These are phyloP conservation scores for Limanda limanda DNA, from an alignment of 2,113 vertebrate species.

Conservation along the genomic window DNA sequence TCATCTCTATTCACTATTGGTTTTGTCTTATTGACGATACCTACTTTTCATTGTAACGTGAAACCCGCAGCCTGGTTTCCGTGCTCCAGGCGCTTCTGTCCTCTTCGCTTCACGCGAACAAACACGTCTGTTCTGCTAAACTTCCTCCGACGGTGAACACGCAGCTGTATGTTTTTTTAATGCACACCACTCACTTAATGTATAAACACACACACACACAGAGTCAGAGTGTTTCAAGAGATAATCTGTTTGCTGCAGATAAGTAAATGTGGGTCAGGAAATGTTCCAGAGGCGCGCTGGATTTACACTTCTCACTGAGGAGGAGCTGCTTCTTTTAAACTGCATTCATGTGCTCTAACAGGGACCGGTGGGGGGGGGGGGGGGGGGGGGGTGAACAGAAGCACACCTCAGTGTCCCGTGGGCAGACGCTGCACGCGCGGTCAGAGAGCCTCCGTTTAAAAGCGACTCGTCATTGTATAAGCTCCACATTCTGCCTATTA, in stretches of 20 bases:
- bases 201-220: background rate
- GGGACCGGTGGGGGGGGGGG: background rate
- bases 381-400: background rate
- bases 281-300: slow-evolving; percentile 9
- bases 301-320: slow-evolving; percentile 14
- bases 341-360: background rate
- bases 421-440: background rate
- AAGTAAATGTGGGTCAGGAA: slow-evolving; percentile 58
- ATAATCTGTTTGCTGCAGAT: slow-evolving; percentile 45
- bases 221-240: slow-evolving; percentile 17
- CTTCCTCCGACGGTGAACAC: background rate
- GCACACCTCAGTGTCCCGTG: background rate
- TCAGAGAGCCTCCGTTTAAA: background rate
- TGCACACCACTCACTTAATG: background rate
- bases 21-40: no score
- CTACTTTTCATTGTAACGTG: background rate
- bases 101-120: background rate
- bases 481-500: background rate
- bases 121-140: background rate
- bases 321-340: background rate
- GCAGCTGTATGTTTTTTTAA: background rate
- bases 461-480: background rate
- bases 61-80: background rate
- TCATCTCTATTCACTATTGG: no score
- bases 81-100: background rate